Evolutionary conservation across 2,888 invertebrate genomes (phyloP), one percentile per base, ranked within the genome.

Genomic region (Zonitis immaculata): DNA sequence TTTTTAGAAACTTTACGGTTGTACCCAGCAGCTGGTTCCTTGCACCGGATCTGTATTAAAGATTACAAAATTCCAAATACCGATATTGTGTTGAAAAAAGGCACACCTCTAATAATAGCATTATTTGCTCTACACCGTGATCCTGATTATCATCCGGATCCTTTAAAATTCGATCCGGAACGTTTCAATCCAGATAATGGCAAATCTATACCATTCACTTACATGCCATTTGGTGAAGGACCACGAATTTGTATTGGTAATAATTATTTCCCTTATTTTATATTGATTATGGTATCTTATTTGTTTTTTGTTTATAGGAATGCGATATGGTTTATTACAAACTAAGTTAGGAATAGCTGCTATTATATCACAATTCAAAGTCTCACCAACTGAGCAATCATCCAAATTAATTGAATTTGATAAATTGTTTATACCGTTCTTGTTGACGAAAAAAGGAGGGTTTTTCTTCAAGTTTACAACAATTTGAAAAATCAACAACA

Each of bases 81-180:
- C 6, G 60, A 66, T 14, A 43, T 64, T n/a, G 49, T 55, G 7
- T 62, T 73, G 11, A 63, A 70, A 22, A 64, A 70, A 53, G 76
- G 74, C 3, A 69, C 65, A 6, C 61, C 66, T 1, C 64, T 76
- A 0, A 50, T 67, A 11, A 66, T 77, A n/a, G 73, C 76, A 1
- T 60, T 69, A 3, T 56, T 64, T 25, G 71, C 68, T 1, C 45
- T 78, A 7, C 77, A 77, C 44, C 63, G 65, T 44, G 73, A 76
- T 57, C 65, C 66, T 1, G 56, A 70, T 8, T 70, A 70, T 62
- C 77, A 66, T 58, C 71, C 73, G 1, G 68, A 76, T 28, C 76
- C 77, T 0, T 60, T 71, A n/a, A 63, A 65, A 51, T 77, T 76
- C 57, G 67, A 74, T 54, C 77, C 77, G 0, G 73, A 75, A 47